Evolutionary conservation across 2,888 invertebrate genomes (phyloP), one percentile per base, ranked within the genome.

Genomic region (Trichogramma dendrolimi): DNA sequence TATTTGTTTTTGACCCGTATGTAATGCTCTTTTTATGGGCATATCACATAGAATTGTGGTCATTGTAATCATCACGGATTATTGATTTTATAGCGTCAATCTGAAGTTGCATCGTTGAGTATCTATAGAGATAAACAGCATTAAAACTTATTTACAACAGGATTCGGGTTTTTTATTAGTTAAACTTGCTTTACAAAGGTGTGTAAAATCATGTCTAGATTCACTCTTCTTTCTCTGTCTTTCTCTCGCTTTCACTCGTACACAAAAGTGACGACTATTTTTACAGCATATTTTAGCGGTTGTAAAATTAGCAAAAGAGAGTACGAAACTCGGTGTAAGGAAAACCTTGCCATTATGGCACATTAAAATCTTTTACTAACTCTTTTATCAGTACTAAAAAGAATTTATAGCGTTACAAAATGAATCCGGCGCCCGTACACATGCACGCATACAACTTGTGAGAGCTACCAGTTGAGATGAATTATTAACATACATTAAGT

Each of bases 11-110:
- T 27, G 2, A 27, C 27, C 27, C 27, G 1, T 27, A 27, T 27
- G 27, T 27, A 27, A 27, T 27, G 27, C 27, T 27, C 27, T 27
- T 27, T 2, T 27, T 27, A 27, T 27, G 27, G 27, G 3, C 27
- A 27, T 27, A 27, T 27, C 27, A 27, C 27, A 27, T 27, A 27
- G 27, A 27, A 52, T 44, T 11, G 52, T 14, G 8, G 6, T 43
- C 14, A 47, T 46, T 8, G 52, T 40, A 42, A n/a, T 14, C 27
- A 57, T 58, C 52, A 41, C 58, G 60, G 54, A 55, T 60, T 50
- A 55, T 60, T 60, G 55, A 40, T 46, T 55, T 55, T 50, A 71
- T 71, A 73, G 72, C 73, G 71, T 72, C 73, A 27, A 70, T 75
- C 75, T 75, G 71, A 72, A 71, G 67, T 70, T 62, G 67, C 27